Percentiles rank a stretch among this genome's conserved stretches.
Conservation (phyloP, 2,113 vertebrate species). For the Sminthopsis crassicaudata region DNA sequence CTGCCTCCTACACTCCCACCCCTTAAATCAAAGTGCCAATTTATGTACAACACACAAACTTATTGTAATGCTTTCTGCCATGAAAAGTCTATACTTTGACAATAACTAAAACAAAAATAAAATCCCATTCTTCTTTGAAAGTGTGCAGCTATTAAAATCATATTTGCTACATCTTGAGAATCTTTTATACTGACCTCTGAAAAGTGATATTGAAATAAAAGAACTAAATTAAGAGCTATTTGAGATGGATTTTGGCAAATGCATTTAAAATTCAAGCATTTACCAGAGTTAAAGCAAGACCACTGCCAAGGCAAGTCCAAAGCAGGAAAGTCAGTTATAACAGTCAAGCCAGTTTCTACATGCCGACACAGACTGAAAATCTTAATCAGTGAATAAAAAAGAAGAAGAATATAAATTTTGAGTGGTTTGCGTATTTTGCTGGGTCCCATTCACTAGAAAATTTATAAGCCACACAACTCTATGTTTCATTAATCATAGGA, state of each 20-base stretch:
- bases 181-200: slow-evolving; percentile 29
- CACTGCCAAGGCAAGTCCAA: neutral
- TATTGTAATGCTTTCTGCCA: neutral
- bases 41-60: neutral
- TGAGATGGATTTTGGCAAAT: neutral
- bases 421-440: neutral
- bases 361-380: slow-evolving; percentile 8
- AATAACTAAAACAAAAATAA: neutral
- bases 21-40: neutral
- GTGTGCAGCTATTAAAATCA: neutral
- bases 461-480: neutral
- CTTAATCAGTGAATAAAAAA: neutral
- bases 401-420: neutral
- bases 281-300: neutral
- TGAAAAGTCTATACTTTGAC: neutral
- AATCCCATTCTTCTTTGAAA: slow-evolving; percentile 3
- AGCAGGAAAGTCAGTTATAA: neutral
- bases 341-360: neutral
- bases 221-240: neutral
- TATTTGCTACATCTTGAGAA: neutral
- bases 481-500: neutral
- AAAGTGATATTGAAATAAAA: neutral
- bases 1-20: neutral
- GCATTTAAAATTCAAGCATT: neutral
- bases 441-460: neutral